These are phyloP conservation scores for Cinclus mexicanus DNA, from an alignment of 2,113 vertebrate species.

Conservation along the genomic window DNA sequence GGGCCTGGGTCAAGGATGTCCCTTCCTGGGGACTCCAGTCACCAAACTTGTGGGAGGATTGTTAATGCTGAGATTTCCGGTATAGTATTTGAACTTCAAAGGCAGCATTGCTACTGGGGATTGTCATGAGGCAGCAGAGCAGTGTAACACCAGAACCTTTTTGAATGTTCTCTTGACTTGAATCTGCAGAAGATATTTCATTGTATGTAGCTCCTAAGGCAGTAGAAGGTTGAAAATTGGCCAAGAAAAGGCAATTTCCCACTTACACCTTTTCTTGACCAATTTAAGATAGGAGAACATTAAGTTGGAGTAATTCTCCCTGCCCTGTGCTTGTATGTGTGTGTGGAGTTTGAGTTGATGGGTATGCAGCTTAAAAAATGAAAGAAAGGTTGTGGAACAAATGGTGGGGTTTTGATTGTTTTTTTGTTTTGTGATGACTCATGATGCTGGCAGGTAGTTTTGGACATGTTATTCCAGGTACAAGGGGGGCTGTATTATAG, in stretches of 20 bases:
- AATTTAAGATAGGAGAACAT: background rate
- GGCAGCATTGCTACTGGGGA: background rate
- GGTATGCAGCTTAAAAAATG: fast-evolving
- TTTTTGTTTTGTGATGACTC: background rate
- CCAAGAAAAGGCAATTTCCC: background rate
- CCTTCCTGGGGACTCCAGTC: background rate
- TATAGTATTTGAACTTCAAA: background rate
- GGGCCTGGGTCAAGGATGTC: background rate
- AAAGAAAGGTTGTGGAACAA: background rate
- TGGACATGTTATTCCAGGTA: background rate
- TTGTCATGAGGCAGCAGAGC: background rate
- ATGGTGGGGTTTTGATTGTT: background rate
- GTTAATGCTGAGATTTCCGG: background rate
- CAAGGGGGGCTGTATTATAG: background rate
- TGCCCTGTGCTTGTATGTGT: fast-evolving
- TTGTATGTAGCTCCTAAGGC: background rate
- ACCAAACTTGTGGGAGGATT: background rate
- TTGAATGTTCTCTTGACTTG: background rate
- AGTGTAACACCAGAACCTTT: background rate
- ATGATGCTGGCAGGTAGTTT: background rate
- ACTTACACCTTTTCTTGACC: background rate
- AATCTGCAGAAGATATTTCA: background rate
- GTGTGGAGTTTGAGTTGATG: background rate
- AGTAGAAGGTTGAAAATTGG: background rate
- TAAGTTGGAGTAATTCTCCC: background rate